Conservation (phyloP, 64 coral and sea anemone genomes). For the Dendronephthya gigantea region DNA sequence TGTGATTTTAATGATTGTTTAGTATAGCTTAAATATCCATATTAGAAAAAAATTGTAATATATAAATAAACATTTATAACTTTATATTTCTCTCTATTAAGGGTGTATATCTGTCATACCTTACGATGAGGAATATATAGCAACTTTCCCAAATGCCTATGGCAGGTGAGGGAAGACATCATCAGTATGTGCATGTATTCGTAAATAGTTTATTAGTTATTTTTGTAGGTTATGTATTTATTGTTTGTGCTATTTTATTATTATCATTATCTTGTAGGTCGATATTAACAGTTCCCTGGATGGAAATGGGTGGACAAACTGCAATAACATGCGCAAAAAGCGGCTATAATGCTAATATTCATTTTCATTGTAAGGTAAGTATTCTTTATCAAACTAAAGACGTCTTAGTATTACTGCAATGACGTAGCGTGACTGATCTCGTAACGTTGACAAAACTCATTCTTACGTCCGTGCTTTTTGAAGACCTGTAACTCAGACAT, state of each 20-base stretch:
- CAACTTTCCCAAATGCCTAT: constrained; percentile 96
- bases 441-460: no score
- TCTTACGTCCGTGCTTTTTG: no score
- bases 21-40: background rate
- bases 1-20: no score
- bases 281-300: constrained; percentile 84
- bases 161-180: constrained; percentile 61
- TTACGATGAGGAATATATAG: constrained; percentile 87
- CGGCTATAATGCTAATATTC: constrained; percentile 64
- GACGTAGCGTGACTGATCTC: no score
- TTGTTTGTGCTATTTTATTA: background rate
- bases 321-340: constrained; percentile 67
- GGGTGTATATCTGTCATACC: constrained; percentile 89
- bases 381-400: no score
- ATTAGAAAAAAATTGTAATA: background rate
- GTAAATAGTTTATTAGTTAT: no score
- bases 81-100: constrained; percentile 17
- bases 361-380: constrained; percentile 90
- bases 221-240: no score
- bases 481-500: background rate
- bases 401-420: no score
- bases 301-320: constrained; percentile 78
- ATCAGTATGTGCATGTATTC: no score
- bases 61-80: background rate
- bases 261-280: constrained; percentile 39